Evolutionary conservation across 2,888 invertebrate genomes (phyloP), one percentile per base, ranked within the genome.

Genomic region (Trichogramma evanescens): DNA sequence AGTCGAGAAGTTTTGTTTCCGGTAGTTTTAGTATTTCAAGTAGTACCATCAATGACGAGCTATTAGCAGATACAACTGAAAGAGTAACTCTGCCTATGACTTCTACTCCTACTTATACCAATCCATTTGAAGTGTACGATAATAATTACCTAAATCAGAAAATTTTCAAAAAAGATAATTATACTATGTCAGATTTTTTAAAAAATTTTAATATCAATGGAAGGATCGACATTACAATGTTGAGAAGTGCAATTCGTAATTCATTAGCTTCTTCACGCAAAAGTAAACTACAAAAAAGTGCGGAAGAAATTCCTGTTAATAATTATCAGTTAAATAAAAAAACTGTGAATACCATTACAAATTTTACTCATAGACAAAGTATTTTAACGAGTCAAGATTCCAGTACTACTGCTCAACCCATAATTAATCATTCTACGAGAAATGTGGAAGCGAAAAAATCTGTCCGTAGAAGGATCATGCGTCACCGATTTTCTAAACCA

Each of bases 371-470:
- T 26, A 64, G 63, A 7, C 64, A 63, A 49, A 58, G 66, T 6
- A 48, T 64, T 44, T 13, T 63, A 10, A 45, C 63, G 4, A 56
- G 65, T 41, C 61, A 64, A 55, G 57, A 64, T 42, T 52, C 63
- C 6, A 43, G 26, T 26, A 2, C 44, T 26, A 66, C 54, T 41
- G 42, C 58, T 40, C 56, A 60, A 10, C 50, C 59, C 56, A 54
- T 42, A 39, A 57, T 49, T 4, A 58, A 40, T 45, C 41, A 51
- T 57, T 44, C 64, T 43, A 62, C 58, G 56, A 54, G 51, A 52
- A 60, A 50, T 45, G 56, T 61, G 64, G 10, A 56, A 41, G 62
- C 58, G 64, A 64, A 62, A 56, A 64, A 62, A 60, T 56, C 62
- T 44, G 56, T 64, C 38, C 64, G 64, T 3, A 62, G 49, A 48